phyloP scores from a whole-genome alignment of 1,140 invertebrate species.

The Bathynomus jamesi region DNA sequence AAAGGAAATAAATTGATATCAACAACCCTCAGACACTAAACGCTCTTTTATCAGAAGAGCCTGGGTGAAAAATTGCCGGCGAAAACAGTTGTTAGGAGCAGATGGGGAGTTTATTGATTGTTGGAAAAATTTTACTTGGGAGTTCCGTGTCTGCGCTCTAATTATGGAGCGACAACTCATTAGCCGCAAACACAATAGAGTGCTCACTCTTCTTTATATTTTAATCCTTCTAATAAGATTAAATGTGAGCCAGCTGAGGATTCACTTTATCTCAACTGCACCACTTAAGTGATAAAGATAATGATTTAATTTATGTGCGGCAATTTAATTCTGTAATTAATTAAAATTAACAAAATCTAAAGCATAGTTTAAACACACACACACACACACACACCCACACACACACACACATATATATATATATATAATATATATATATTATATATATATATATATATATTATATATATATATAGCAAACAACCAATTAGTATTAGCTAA shows the following conservation, averaged over 20 bases:
- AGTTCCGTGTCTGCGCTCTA: not conserved
- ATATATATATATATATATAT: not conserved
- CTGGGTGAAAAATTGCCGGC: conserved; percentile 30
- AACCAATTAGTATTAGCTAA: not conserved
- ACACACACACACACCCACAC: not conserved
- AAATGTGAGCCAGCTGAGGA: not conserved
- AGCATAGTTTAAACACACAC: no score
- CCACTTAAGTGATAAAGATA: not conserved
- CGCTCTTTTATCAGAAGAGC: conserved; percentile 36
- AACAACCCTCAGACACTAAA: conserved; percentile 37
- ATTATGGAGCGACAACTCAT: not conserved
- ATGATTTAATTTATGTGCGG: not conserved
- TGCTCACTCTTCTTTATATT: not conserved
- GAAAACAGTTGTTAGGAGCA: conserved; percentile 36
- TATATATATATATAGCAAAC: not conserved
- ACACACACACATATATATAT: not conserved
- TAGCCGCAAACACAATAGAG: conserved; percentile 1
- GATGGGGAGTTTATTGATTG: conserved; percentile 11
- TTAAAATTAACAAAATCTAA: no score
- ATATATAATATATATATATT: not conserved
- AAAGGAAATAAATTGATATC: conserved; percentile 39
- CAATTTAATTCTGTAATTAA: not conserved
- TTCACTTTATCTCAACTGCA: not conserved
- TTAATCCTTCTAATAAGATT: not conserved
- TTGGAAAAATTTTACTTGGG: not conserved